phyloP scores from a whole-genome alignment of 2,113 vertebrate genomes.

The Sclerurus mexicanus region DNA sequence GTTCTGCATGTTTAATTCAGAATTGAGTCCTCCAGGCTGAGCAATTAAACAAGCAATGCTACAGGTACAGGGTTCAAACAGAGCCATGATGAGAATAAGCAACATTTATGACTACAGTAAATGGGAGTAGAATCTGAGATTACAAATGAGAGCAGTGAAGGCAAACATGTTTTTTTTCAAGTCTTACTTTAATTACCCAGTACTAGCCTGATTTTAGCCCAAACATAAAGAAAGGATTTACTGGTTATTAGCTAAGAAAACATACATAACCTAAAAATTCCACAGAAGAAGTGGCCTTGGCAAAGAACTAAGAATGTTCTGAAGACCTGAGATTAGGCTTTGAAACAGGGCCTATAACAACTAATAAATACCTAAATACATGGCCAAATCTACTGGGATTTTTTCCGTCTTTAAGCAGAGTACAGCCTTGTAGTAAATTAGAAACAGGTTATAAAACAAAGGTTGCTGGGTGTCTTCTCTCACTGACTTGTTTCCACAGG shows the following conservation, averaged over 20 bases:
- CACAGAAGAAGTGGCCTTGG: background rate
- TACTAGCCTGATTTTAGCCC: background rate
- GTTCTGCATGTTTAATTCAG: background rate
- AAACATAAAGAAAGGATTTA: background rate
- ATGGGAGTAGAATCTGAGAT: background rate
- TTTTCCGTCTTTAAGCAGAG: background rate
- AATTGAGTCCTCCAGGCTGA: background rate
- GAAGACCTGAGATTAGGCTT: background rate
- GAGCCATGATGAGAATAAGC: background rate
- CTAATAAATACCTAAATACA: background rate
- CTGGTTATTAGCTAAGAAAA: background rate
- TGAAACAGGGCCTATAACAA: background rate
- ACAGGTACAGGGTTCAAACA: background rate
- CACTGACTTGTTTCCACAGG: background rate
- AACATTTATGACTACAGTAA: background rate
- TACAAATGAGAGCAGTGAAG: background rate
- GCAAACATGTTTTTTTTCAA: background rate
- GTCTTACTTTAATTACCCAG: background rate
- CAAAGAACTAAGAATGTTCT: background rate
- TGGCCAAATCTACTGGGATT: background rate
- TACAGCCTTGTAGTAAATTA: background rate
- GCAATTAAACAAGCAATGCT: background rate
- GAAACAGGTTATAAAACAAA: background rate
- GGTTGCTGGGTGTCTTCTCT: accelerated
- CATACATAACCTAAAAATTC: background rate